These are phyloP conservation scores for Mimachlamys varia DNA, from an alignment of 2,888 invertebrate genomes.

Conservation along the genomic window DNA sequence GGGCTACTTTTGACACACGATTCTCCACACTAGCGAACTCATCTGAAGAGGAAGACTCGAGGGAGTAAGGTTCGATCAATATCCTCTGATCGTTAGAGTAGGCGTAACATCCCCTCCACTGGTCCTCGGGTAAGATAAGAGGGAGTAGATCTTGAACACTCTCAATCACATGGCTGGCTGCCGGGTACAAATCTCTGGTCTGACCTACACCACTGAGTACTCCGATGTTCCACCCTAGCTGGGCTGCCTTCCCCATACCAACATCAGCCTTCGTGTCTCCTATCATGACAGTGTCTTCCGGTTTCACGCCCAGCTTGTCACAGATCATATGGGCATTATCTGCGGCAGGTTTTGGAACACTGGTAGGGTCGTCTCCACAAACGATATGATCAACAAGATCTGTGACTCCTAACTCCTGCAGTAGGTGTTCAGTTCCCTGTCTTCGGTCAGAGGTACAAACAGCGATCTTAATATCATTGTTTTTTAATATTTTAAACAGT, in stretches of 20 bases:
- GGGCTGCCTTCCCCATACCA: constrained; percentile 81
- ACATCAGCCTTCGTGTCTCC: constrained; percentile 82
- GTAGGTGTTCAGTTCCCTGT: constrained; percentile 65
- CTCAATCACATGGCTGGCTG: constrained; percentile 75
- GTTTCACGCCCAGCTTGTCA: constrained; percentile 70
- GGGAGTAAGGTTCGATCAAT: constrained; percentile 63
- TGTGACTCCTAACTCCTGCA: constrained; percentile 66
- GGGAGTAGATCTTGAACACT: constrained; percentile 77
- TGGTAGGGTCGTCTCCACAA: constrained; percentile 81
- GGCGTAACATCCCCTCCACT: constrained; percentile 72
- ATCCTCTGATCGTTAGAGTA: constrained; percentile 68
- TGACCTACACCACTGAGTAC: constrained; percentile 81
- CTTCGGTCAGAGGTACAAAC: constrained; percentile 82
- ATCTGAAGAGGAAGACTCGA: constrained; percentile 50
- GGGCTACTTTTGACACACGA: constrained; percentile 45
- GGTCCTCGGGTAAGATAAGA: constrained; percentile 71
- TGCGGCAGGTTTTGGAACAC: constrained; percentile 81
- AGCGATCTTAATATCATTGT: constrained; percentile 81
- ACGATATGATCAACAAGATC: constrained; percentile 80
- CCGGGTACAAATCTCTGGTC: constrained; percentile 69
- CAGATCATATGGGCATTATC: constrained; percentile 80
- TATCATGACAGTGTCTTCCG: constrained; percentile 80
- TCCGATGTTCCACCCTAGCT: constrained; percentile 81
- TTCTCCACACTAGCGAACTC: background rate
- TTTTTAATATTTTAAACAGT: constrained; percentile 79